Conservation (phyloP, 1,140 invertebrate species). For the Apis cerana region DNA sequence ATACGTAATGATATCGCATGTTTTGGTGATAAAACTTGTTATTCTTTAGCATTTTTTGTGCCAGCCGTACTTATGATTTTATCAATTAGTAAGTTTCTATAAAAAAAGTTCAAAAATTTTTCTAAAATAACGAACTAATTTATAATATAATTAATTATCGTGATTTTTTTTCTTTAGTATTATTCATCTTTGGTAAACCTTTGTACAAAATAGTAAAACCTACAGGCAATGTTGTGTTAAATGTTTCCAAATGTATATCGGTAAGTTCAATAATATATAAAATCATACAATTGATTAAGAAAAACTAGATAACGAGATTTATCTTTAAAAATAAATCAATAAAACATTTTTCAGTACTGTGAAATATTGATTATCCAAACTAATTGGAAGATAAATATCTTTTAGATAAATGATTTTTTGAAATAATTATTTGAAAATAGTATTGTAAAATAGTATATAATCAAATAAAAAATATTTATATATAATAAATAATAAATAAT, state of each 20-base stretch:
- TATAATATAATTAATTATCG: neutral
- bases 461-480: no score
- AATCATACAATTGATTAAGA: neutral
- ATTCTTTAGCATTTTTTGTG: constrained; percentile 94
- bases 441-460: no score
- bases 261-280: constrained; percentile 84
- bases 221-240: constrained; percentile 90
- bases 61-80: constrained; percentile 93
- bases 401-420: no score
- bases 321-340: no score
- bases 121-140: no score
- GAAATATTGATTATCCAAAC: no score
- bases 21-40: constrained; percentile 91
- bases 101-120: constrained; percentile 61
- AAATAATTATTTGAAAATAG: no score
- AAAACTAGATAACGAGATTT: no score
- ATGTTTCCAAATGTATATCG: constrained; percentile 88
- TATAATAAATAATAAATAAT: no score
- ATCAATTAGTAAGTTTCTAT: constrained; percentile 86
- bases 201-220: constrained; percentile 90
- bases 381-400: no score
- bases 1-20: constrained; percentile 91
- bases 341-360: no score
- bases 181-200: constrained; percentile 90
- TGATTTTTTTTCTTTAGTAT: constrained; percentile 83